A percentile compares a stretch with the other conserved stretches of the same genome.
These are phyloP conservation scores for Luidia sarsii DNA, from an alignment of 53 echinoderm and acorn worm species.

Conservation along the genomic window DNA sequence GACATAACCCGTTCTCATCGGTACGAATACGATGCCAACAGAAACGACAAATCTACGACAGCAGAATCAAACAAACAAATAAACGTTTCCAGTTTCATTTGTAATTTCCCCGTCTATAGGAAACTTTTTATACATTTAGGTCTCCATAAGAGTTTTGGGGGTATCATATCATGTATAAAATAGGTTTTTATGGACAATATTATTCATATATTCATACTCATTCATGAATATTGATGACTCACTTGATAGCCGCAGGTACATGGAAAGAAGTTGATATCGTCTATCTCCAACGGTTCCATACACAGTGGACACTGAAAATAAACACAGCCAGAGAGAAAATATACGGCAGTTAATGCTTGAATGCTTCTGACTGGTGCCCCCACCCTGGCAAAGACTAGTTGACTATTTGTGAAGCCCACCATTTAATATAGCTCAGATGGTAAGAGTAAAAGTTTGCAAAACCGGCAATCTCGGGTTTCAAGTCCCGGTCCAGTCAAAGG, in stretches of 20 bases:
- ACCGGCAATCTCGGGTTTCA: too few relatives aligned
- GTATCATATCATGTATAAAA: too few relatives aligned
- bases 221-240: not conserved
- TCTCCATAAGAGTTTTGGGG: too few relatives aligned
- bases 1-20: conserved; percentile 98
- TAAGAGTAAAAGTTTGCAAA: not conserved
- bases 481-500: not conserved
- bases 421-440: not conserved
- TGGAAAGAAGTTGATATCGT: conserved; percentile 98
- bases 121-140: too few relatives aligned
- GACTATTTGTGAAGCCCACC: too few relatives aligned
- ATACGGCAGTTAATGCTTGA: too few relatives aligned
- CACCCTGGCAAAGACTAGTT: too few relatives aligned
- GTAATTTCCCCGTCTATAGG: too few relatives aligned
- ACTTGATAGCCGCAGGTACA: conserved; percentile 98
- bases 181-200: too few relatives aligned
- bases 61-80: not conserved
- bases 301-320: conserved; percentile 96
- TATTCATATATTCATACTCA: too few relatives aligned
- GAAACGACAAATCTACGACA: conserved; percentile 85
- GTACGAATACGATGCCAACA: conserved; percentile 99
- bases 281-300: conserved; percentile 97
- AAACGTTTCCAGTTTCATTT: too few relatives aligned
- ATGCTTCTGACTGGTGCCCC: too few relatives aligned
- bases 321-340: not conserved